Conservation (phyloP, 2,113 vertebrate species). For the Motacilla alba region DNA sequence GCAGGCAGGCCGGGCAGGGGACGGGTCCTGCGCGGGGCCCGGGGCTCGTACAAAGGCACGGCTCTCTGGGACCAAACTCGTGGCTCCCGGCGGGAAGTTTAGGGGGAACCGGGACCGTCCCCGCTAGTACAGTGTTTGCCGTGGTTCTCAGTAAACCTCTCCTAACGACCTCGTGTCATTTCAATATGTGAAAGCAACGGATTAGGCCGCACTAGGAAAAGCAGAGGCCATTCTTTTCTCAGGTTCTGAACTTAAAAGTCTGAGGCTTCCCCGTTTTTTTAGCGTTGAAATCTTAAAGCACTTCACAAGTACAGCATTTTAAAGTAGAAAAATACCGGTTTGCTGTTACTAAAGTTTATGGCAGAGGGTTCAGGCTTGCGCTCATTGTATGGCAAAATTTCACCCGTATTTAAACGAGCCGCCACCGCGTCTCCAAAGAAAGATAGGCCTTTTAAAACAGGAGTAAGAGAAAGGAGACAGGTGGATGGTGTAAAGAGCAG, state of each 20-base stretch:
- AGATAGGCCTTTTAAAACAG: background rate
- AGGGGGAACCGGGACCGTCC: background rate
- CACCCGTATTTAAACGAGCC: background rate
- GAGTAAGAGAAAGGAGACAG: background rate
- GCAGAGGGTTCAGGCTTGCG: background rate
- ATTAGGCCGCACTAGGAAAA: background rate
- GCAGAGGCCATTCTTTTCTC: background rate
- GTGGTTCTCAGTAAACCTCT: background rate
- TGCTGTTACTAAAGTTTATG: background rate
- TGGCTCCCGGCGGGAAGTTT: background rate
- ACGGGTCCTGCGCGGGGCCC: background rate
- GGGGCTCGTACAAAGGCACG: background rate
- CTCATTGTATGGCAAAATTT: background rate
- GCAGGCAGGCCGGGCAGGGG: background rate
- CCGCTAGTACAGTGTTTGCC: background rate
- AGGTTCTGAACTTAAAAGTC: background rate
- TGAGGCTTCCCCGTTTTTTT: background rate
- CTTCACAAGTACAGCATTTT: background rate
- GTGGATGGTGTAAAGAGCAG: background rate
- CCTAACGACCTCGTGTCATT: background rate
- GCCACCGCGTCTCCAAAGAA: background rate
- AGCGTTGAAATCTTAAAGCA: background rate
- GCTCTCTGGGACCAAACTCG: background rate
- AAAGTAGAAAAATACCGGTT: background rate
- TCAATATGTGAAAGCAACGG: background rate